Evolutionary conservation across 2,797 vertebrate species (phyloP), one percentile per base, ranked within the genome.

Genomic region (Potorous gilbertii): DNA sequence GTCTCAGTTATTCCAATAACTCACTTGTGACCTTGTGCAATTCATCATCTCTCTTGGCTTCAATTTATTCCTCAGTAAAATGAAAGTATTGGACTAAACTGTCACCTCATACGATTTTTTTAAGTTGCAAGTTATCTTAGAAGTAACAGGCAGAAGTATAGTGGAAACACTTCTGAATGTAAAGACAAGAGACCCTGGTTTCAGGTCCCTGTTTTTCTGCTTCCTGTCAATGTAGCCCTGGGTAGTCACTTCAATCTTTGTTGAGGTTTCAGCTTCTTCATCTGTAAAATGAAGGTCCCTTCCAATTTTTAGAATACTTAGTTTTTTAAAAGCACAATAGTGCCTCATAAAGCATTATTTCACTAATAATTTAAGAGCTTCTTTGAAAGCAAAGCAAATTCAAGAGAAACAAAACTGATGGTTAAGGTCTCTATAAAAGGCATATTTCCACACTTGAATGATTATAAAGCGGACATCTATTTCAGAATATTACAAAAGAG

Each of bases 401-500:
- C 66, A 92, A 94, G 92, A 94, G 55, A 52, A 50, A 94, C 55
- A 62, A 92, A 95, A 94, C 55, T 95, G 34, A 29, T 95, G 46
- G 95, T 95, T 59, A 96, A 74, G 3, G 12, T 92, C 28, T 87
- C 54, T 95, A 94, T 91, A 62, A 90, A 62, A 91, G 59, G 3
- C n/a, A n/a, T 93, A 93, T 90, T 27, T 92, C 13, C n/a, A 54
- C 91, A 93, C 24, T 59, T 93, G 50, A 94, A 95, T 5, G 50
- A 96, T 40, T 92, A 34, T 4, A 54, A 93, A 92, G 57, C 52
- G 56, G 92, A 93, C 94, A n/a, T 91, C 34, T 94, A 94, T 94
- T 96, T 96, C 55, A 92, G 54, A 96, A 62, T 29, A 89, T 90
- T 95, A 93, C 66, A 96, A 95, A 90, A 55, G 59, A 4, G 62